phyloP scores from a whole-genome alignment of 2,888 invertebrate species.

The Hydriomena furcata region DNA sequence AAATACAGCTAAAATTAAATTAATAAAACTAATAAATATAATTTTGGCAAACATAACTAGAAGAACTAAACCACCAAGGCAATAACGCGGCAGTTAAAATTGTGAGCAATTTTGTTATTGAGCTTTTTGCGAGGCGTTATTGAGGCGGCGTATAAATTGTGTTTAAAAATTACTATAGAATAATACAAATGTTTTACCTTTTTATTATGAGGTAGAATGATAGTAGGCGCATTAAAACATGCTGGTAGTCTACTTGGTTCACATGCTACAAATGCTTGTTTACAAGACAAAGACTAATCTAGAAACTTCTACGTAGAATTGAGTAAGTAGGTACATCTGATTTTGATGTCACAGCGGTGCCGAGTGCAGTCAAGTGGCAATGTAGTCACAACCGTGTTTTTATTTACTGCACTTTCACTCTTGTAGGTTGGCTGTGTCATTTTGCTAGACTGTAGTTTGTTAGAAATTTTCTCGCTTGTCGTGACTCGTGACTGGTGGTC shows the following conservation, averaged over 20 bases:
- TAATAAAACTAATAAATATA: too few relatives aligned
- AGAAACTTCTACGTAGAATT: neutral
- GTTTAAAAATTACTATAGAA: too few relatives aligned
- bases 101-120: neutral
- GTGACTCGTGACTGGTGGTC: conserved; percentile 46
- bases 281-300: neutral
- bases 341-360: conserved; percentile 32
- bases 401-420: conserved; percentile 55
- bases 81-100: neutral
- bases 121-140: too few relatives aligned
- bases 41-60: too few relatives aligned
- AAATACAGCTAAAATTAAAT: too few relatives aligned
- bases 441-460: conserved; percentile 39
- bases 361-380: conserved; percentile 40
- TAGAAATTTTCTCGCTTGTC: conserved; percentile 49
- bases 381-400: conserved; percentile 46
- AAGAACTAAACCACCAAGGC: too few relatives aligned
- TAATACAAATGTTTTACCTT: too few relatives aligned
- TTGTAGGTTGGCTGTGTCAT: conserved; percentile 44
- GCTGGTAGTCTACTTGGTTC: too few relatives aligned
- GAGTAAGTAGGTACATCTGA: conserved; percentile 11
- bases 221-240: too few relatives aligned
- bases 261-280: too few relatives aligned
- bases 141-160: too few relatives aligned
- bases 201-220: too few relatives aligned